Percentiles rank a stretch among this genome's conserved stretches.
These are phyloP conservation scores for Ellobius talpinus DNA, from an alignment of 2,113 vertebrate genomes.

Conservation along the genomic window DNA sequence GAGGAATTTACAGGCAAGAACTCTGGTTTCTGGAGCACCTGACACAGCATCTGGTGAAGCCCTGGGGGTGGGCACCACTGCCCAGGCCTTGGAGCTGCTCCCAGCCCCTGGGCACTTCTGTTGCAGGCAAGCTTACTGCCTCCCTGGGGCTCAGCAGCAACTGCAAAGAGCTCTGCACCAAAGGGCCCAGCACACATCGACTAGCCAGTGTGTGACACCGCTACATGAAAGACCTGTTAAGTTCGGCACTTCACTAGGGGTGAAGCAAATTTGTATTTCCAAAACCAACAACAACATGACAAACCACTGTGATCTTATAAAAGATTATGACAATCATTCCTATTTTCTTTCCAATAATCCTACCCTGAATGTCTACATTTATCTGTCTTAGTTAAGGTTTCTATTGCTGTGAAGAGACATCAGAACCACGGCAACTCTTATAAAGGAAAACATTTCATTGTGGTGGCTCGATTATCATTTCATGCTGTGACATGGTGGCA, in stretches of 20 bases:
- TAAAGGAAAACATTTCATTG: no score
- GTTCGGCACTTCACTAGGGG: not conserved
- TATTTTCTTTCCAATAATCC: slow-evolving; percentile 44
- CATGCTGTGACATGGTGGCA: no score
- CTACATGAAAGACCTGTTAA: not conserved
- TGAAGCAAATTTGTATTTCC: not conserved
- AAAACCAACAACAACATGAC: not conserved
- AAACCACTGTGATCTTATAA: slow-evolving; percentile 14
- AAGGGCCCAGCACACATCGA: not conserved
- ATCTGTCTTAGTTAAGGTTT: not conserved
- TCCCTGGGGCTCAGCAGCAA: not conserved
- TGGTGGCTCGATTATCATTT: no score
- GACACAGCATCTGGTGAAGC: not conserved
- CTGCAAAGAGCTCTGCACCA: not conserved
- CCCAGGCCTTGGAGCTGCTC: not conserved
- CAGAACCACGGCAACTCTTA: no score
- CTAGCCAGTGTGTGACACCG: not conserved
- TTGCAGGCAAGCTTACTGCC: not conserved
- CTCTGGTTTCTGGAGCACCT: not conserved
- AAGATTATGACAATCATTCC: slow-evolving; percentile 2
- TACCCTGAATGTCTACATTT: slow-evolving; percentile 29
- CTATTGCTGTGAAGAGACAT: no score
- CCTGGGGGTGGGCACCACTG: not conserved
- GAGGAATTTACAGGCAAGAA: not conserved
- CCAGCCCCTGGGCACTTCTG: not conserved